Base-by-base conservation (phyloP, 2,113 vertebrate species). In the Thunnus thynnus region DNA sequence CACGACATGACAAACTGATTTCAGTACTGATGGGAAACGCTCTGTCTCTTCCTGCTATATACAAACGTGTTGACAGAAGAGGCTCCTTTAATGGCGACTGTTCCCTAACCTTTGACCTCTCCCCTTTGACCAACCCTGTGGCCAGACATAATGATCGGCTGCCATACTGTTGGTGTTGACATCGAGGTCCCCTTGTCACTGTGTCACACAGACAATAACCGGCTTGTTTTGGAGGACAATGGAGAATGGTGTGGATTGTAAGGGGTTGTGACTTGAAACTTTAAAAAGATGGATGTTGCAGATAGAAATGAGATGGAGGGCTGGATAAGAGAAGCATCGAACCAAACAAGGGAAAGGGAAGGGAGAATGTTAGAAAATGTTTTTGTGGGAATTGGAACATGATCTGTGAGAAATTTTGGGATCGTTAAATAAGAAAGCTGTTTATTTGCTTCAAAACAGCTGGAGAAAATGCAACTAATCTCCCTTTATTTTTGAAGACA, bases 31-130 rank as follows among this genome's bases (percentile, higher is more conserved):
- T 78, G 79, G 84, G 78, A 85, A 82, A 65, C 18, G 11, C 52
- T 73, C 48, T 17, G 69, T 66, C 66, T 67, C 74, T 80, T 85
- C 75, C 87, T 87, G 61, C 44, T 75, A 88, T 86, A 94, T 92
- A 85, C 90, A 92, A 87, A 93, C 5, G 78, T 92, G 93, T 91
- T 93, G 93, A 94, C 91, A 91, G 93, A 90, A 64, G 78, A 87
- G 88, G 56, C 75, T 91, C 69, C 80, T 81, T 73, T 84, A 89
- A 93, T 90, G 81, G 82, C 7, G n/a, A 87, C 82, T 80, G 78
- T 90, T 77, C 82, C 63, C 75, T 83, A 3, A 93, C 91, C 91
- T 82, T 69, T 76, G 80, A 90, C 91, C 88, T 85, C 55, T 87
- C 58, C 58, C 81, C 87, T 89, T 72, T 89, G 88, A 88, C 89